Evolutionary conservation across 2,113 vertebrate genomes (phyloP).

Genomic region (Argyrosomus japonicus): DNA sequence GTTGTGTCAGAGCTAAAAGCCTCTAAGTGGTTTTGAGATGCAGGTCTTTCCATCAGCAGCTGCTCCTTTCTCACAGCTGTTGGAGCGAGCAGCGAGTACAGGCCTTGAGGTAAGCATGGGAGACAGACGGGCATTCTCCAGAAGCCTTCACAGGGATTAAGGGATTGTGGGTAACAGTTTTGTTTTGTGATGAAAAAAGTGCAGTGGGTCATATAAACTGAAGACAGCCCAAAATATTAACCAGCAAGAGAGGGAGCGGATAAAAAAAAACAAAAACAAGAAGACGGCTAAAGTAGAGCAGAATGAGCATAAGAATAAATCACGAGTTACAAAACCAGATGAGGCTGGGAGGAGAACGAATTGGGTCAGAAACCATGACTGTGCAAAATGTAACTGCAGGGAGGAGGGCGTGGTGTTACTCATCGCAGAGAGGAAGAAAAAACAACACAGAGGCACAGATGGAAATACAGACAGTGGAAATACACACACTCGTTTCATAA

Average conservation of each 20-base stretch:
- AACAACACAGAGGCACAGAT: background rate
- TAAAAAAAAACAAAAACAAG: background rate
- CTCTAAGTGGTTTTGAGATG: conserved; percentile 52
- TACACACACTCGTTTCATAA: background rate
- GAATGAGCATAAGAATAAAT: background rate
- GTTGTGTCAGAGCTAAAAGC: conserved; percentile 54
- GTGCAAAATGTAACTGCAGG: conserved; percentile 10
- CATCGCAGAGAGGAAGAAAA: background rate
- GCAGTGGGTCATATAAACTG: background rate
- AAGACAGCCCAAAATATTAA: background rate
- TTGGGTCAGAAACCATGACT: conserved; percentile 44
- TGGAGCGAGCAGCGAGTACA: conserved; percentile 6
- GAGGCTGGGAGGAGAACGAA: conserved; percentile 22
- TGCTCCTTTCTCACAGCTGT: conserved; percentile 38
- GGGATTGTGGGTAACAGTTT: background rate
- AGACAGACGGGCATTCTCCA: background rate
- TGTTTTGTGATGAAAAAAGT: background rate
- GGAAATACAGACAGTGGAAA: conserved; percentile 7
- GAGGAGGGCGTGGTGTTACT: conserved; percentile 7
- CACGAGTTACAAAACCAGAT: conserved; percentile 14
- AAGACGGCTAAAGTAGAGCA: background rate
- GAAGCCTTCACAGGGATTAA: conserved; percentile 7
- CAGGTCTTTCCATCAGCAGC: conserved; percentile 48
- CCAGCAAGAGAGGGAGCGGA: background rate
- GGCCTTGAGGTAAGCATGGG: conserved; percentile 6